These are phyloP conservation scores for Alsophila aescularia DNA, from an alignment of 2,888 invertebrate genomes.

Conservation along the genomic window DNA sequence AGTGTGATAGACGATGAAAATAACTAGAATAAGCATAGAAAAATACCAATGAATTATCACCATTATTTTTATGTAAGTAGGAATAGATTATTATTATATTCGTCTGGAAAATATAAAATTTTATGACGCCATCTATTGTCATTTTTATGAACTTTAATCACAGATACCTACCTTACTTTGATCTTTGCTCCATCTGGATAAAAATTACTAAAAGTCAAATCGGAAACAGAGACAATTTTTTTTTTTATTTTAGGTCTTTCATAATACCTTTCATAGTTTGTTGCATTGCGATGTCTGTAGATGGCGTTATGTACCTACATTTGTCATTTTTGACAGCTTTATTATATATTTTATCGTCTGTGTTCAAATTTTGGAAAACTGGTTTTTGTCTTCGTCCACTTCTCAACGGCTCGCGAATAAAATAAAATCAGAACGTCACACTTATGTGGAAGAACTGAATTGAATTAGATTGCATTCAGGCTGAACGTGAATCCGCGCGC, in stretches of 20 bases:
- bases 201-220: neutral
- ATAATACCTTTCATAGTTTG: conserved; percentile 29
- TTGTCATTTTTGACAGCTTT: conserved; percentile 10
- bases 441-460: conserved; percentile 53
- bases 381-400: conserved; percentile 42
- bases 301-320: conserved; percentile 29
- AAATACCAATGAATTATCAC: too few relatives aligned
- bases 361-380: conserved; percentile 42
- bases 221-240: conserved; percentile 40
- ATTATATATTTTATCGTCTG: conserved; percentile 33
- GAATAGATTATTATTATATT: too few relatives aligned
- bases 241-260: conserved; percentile 39
- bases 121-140: conserved; percentile 11
- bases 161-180: too few relatives aligned
- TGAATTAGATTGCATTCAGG: conserved; percentile 56
- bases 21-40: too few relatives aligned
- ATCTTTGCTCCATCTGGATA: conserved; percentile 42
- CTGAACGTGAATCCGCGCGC: conserved; percentile 54
- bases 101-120: too few relatives aligned
- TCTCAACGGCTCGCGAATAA: conserved; percentile 60
- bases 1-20: too few relatives aligned
- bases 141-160: neutral
- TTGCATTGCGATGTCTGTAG: conserved; percentile 8
- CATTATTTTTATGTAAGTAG: too few relatives aligned
- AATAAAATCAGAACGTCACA: conserved; percentile 66